Evolutionary conservation across 2,797 vertebrate genomes (phyloP).

Genomic region (Pangasius mekongensis): DNA sequence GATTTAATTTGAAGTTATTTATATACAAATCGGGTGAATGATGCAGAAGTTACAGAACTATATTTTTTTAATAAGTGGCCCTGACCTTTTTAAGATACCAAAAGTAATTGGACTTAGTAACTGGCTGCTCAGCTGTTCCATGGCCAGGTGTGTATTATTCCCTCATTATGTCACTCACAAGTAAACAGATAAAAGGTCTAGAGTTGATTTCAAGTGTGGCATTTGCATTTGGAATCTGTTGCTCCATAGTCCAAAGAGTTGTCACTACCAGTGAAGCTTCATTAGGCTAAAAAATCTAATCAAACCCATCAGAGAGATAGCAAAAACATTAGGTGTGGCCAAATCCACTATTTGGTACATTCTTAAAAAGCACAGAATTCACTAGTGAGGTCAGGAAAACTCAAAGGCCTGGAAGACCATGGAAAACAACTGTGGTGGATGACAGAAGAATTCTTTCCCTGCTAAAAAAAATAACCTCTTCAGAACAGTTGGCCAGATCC

Average conservation of each 20-base stretch:
- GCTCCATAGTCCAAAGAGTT: background rate
- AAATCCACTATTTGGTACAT: conserved; percentile 44
- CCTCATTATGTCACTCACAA: background rate
- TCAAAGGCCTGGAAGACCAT: background rate
- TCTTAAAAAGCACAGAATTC: background rate
- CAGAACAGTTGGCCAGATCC: background rate
- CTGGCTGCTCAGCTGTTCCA: background rate
- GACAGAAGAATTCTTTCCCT: background rate
- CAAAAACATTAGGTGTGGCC: conserved; percentile 49
- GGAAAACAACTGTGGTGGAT: background rate
- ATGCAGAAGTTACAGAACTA: background rate
- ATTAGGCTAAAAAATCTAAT: background rate
- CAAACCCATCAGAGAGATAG: conserved; percentile 19
- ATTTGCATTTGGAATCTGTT: background rate
- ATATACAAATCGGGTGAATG: background rate
- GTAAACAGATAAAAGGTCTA: background rate
- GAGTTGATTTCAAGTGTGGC: background rate
- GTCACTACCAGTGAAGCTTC: background rate
- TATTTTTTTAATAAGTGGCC: background rate
- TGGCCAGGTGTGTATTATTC: background rate
- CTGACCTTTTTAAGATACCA: background rate
- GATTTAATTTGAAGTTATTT: background rate
- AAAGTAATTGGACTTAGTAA: background rate
- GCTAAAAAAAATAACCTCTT: too few relatives aligned
- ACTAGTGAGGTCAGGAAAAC: background rate